phyloP scores from a whole-genome alignment of 2,888 invertebrate species.

The Apantesis nais region DNA sequence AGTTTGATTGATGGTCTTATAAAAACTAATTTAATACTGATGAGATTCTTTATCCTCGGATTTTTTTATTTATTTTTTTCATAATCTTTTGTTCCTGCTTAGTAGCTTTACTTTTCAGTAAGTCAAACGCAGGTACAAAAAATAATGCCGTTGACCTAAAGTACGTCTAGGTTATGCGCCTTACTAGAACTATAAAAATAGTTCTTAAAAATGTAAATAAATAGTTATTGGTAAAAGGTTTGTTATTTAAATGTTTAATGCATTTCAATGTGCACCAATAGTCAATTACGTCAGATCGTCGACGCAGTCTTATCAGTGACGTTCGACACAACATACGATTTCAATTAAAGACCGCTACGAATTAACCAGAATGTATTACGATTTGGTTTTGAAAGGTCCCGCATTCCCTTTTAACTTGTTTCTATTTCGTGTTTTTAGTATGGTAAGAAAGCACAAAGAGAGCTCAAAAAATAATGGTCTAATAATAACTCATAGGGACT shows the following conservation, averaged over 20 bases:
- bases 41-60: neutral
- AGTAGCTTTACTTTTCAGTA: neutral
- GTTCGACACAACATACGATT: slow-evolving; percentile 82
- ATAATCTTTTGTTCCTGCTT: neutral
- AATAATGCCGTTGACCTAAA: no score
- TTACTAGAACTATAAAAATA: neutral
- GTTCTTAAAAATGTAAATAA: neutral
- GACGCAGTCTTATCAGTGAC: slow-evolving; percentile 73
- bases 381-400: slow-evolving; percentile 66
- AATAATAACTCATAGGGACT: slow-evolving; percentile 71
- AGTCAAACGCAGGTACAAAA: neutral
- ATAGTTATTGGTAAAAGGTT: slow-evolving; percentile 2
- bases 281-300: slow-evolving; percentile 58
- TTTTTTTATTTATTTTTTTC: neutral
- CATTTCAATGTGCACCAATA: slow-evolving; percentile 62
- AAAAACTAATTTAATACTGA: neutral
- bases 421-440: slow-evolving; percentile 42
- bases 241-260: slow-evolving; percentile 44
- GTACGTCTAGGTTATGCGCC: neutral
- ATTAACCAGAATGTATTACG: slow-evolving; percentile 72
- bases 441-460: slow-evolving; percentile 46
- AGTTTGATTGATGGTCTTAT: no score
- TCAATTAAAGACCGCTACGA: slow-evolving; percentile 82
- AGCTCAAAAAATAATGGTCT: slow-evolving; percentile 67
- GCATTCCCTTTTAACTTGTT: slow-evolving; percentile 46